phyloP scores from a whole-genome alignment of 2,888 invertebrate genomes.

The Drosophila setosimentum region DNA sequence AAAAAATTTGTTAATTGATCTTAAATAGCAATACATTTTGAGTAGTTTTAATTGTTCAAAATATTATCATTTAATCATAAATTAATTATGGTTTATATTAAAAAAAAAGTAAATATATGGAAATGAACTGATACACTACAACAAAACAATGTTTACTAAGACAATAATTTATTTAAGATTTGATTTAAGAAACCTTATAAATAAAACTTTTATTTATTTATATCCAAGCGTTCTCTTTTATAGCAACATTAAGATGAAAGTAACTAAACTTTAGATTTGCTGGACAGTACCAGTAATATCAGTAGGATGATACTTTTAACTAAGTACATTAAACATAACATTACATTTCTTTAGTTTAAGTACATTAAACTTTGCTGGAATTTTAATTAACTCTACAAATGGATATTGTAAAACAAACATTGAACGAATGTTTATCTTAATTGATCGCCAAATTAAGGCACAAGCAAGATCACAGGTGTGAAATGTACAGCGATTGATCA shows the following conservation, averaged over 20 bases:
- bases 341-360: no score
- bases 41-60: not conserved
- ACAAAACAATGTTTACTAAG: not conserved
- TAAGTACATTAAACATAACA: not conserved
- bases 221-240: not conserved
- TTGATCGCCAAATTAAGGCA: constrained; percentile 31
- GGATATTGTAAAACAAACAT: constrained; percentile 5
- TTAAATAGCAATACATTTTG: not conserved
- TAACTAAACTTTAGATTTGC: not conserved
- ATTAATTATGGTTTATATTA: not conserved
- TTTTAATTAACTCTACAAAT: constrained; percentile 24
- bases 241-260: not conserved
- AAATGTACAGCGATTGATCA: constrained; percentile 4
- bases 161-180: not conserved
- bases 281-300: not conserved
- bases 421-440: constrained; percentile 33
- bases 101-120: no score
- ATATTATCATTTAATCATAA: not conserved
- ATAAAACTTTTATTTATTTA: not conserved
- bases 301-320: not conserved
- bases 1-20: not conserved
- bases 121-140: not conserved
- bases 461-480: constrained; percentile 14
- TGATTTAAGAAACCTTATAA: not conserved
- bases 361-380: constrained; percentile 10